These are phyloP conservation scores for Bothrops alternatus DNA, from an alignment of 2,797 vertebrate species.

Conservation along the genomic window DNA sequence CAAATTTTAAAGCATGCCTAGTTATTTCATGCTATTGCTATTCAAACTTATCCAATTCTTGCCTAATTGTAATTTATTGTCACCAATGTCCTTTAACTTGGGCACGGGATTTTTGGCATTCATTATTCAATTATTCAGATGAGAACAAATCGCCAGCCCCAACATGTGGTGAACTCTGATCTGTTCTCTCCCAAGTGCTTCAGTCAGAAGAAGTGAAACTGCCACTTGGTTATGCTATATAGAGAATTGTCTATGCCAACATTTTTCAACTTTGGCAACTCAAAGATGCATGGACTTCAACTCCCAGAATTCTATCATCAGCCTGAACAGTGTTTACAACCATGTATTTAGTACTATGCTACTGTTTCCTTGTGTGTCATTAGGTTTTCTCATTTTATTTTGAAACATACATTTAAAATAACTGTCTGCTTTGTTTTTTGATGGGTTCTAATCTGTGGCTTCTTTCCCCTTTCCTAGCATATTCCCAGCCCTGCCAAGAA, in stretches of 20 bases:
- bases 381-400: not conserved
- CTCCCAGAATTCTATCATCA: not conserved
- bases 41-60: not conserved
- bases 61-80: not conserved
- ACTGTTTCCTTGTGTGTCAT: not conserved
- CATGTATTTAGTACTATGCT: not conserved
- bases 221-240: not conserved
- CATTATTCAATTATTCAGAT: not conserved
- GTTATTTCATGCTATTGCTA: not conserved
- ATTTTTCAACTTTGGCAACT: not conserved
- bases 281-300: not conserved
- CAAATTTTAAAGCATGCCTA: not conserved
- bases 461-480: slow-evolving; percentile 73
- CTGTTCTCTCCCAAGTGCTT: not conserved
- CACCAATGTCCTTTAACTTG: not conserved
- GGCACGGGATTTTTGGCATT: not conserved
- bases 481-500: slow-evolving; percentile 95
- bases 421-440: not conserved
- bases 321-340: not conserved
- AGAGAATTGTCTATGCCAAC: not conserved
- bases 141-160: not conserved
- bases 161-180: not conserved
- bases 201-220: not conserved
- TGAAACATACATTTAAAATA: not conserved
- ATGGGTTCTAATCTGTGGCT: slow-evolving; percentile 47